Percentiles rank a stretch among this genome's conserved stretches.
These are phyloP conservation scores for Myathropa florea DNA, from an alignment of 2,888 invertebrate genomes.

Conservation along the genomic window DNA sequence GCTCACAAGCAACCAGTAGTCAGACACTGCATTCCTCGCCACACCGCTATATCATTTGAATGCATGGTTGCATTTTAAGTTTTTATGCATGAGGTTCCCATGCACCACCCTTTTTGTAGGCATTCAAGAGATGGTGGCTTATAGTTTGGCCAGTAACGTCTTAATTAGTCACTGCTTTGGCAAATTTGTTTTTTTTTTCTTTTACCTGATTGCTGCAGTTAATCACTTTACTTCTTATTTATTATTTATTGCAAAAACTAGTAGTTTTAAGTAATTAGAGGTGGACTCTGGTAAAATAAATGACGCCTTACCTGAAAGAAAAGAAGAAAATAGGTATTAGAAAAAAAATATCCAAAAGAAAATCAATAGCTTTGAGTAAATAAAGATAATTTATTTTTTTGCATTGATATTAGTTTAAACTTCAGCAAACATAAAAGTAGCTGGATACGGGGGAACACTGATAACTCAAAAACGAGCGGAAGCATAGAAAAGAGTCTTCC, in stretches of 20 bases:
- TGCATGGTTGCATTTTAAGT: conserved; percentile 23
- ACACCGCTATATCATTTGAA: conserved; percentile 39
- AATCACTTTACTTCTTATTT: not conserved
- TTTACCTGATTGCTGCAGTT: not conserved
- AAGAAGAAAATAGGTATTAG: not conserved
- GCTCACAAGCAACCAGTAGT: conserved; percentile 37
- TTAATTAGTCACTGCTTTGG: conserved; percentile 3
- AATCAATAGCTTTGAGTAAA: not conserved
- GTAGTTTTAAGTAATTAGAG: too few species aligned
- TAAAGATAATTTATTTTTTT: too few species aligned
- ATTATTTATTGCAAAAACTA: not conserved
- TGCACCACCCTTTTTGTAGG: conserved; percentile 52
- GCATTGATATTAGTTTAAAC: too few species aligned
- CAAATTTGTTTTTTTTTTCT: not conserved
- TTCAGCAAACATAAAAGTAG: too few species aligned
- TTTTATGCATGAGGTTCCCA: conserved; percentile 25
- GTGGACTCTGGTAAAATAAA: not conserved
- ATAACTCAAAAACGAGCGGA: too few species aligned
- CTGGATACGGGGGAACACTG: too few species aligned
- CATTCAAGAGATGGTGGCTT: conserved; percentile 26
- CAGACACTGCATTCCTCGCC: conserved; percentile 12
- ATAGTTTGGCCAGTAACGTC: conserved; percentile 27
- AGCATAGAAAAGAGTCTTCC: too few species aligned
- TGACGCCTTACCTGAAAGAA: not conserved
- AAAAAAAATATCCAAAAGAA: not conserved